Percentiles rank a stretch among this genome's conserved stretches.
phyloP scores from a whole-genome alignment of 2,888 invertebrate genomes.

The Cantharis rustica region DNA sequence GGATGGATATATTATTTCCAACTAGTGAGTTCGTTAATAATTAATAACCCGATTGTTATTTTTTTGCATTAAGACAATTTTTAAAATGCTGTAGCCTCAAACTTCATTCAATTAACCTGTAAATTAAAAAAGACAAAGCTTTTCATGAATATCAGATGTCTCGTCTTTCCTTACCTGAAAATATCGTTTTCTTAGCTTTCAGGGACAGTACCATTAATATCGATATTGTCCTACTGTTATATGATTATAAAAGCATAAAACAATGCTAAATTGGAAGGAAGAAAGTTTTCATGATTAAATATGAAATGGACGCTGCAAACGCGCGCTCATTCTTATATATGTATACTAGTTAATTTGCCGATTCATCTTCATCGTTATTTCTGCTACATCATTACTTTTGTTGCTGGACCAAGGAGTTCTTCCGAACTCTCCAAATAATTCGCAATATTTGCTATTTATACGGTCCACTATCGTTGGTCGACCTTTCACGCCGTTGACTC shows the following conservation, averaged over 20 bases:
- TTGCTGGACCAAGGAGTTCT: slow-evolving; percentile 15
- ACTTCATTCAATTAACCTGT: too few relatives aligned
- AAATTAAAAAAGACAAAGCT: too few relatives aligned
- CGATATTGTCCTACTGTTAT: background rate
- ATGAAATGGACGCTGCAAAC: slow-evolving; percentile 25
- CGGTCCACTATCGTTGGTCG: slow-evolving; percentile 24
- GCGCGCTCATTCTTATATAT: slow-evolving; percentile 12
- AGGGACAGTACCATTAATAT: background rate
- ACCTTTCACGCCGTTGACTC: slow-evolving; percentile 36
- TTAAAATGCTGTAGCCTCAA: too few relatives aligned
- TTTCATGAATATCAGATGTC: background rate
- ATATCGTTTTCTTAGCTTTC: background rate
- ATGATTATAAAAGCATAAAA: too few relatives aligned
- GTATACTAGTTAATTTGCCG: slow-evolving; percentile 17
- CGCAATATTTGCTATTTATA: slow-evolving; percentile 14
- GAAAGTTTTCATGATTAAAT: slow-evolving; percentile 19
- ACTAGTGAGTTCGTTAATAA: too few relatives aligned
- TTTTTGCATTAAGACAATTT: too few relatives aligned
- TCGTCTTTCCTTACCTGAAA: background rate
- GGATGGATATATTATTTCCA: too few relatives aligned
- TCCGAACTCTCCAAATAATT: slow-evolving; percentile 2
- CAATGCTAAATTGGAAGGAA: background rate
- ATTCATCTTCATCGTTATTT: slow-evolving; percentile 32
- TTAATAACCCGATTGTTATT: too few relatives aligned
- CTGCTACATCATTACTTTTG: slow-evolving; percentile 26